These are phyloP conservation scores for Dufourea novaeangliae DNA, from an alignment of 1,140 invertebrate species.

Conservation along the genomic window DNA sequence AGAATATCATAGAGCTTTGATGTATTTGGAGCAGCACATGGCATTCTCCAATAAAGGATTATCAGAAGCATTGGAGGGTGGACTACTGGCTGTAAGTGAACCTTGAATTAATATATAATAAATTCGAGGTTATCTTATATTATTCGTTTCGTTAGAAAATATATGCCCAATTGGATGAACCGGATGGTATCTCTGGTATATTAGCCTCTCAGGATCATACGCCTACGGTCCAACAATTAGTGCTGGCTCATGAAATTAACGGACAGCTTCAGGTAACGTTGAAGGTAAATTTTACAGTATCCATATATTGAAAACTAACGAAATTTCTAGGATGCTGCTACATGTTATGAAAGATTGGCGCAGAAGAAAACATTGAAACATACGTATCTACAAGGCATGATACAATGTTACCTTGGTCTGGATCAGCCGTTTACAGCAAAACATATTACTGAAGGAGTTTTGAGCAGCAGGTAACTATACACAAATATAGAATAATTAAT, in stretches of 20 bases:
- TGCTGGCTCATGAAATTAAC: constrained; percentile 88
- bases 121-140: not conserved
- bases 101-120: constrained; percentile 3
- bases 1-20: constrained; percentile 87
- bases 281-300: not conserved
- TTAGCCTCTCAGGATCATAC: constrained; percentile 85
- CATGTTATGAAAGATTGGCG: constrained; percentile 88
- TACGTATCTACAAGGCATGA: constrained; percentile 85
- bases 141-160: constrained; percentile 84
- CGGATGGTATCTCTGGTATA: constrained; percentile 89
- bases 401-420: constrained; percentile 88
- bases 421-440: constrained; percentile 90
- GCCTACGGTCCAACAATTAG: constrained; percentile 86
- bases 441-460: constrained; percentile 84
- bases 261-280: constrained; percentile 83
- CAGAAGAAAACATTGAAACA: constrained; percentile 82
- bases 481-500: constrained; percentile 61
- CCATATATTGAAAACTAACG: not conserved
- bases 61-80: constrained; percentile 83
- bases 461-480: constrained; percentile 78
- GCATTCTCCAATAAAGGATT: constrained; percentile 82
- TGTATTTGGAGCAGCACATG: constrained; percentile 89
- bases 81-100: constrained; percentile 73
- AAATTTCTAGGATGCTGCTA: constrained; percentile 85
- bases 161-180: constrained; percentile 89